Percentiles rank a stretch among this genome's conserved stretches.
phyloP scores from a whole-genome alignment of 2,797 vertebrate genomes.

The Oreochromis grahami region DNA sequence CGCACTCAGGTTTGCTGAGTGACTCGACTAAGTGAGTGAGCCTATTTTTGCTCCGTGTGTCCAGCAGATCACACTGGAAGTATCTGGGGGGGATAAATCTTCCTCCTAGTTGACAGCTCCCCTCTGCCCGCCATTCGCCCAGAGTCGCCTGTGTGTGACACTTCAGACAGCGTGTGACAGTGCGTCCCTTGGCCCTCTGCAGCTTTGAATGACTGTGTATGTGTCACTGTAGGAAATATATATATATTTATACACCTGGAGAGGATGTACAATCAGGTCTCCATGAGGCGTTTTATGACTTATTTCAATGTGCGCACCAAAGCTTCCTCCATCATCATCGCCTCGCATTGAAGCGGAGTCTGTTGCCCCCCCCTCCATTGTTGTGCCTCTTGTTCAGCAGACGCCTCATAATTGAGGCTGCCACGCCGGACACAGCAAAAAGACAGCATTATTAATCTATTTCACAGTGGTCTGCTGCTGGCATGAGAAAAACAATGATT shows the following conservation, averaged over 20 bases:
- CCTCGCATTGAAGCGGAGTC: not conserved
- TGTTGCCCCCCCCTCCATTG: conserved; percentile 12
- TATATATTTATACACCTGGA: not conserved
- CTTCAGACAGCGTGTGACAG: conserved; percentile 60
- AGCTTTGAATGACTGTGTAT: not conserved
- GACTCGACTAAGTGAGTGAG: conserved; percentile 18
- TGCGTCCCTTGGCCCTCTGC: conserved; percentile 39
- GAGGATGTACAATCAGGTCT: not conserved
- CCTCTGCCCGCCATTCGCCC: conserved; percentile 44
- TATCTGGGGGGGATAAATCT: conserved; percentile 52
- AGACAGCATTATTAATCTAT: conserved; percentile 62
- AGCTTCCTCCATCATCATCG: not conserved
- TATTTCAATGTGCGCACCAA: not conserved
- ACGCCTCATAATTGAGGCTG: conserved; percentile 52
- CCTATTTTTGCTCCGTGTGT: conserved; percentile 8
- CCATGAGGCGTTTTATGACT: conserved; percentile 19
- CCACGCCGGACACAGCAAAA: conserved; percentile 16
- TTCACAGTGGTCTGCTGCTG: conserved; percentile 50
- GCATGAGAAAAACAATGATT: conserved; percentile 43
- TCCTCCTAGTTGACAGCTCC: conserved; percentile 44
- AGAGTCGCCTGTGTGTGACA: conserved; percentile 52
- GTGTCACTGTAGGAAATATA: not conserved
- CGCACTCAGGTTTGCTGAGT: not conserved
- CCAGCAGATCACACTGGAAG: conserved; percentile 33
- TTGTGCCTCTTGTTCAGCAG: conserved; percentile 42